Percentiles rank a stretch among this genome's conserved stretches.
These are phyloP conservation scores for Ciconia boyciana DNA, from an alignment of 2,113 vertebrate species.

Conservation along the genomic window DNA sequence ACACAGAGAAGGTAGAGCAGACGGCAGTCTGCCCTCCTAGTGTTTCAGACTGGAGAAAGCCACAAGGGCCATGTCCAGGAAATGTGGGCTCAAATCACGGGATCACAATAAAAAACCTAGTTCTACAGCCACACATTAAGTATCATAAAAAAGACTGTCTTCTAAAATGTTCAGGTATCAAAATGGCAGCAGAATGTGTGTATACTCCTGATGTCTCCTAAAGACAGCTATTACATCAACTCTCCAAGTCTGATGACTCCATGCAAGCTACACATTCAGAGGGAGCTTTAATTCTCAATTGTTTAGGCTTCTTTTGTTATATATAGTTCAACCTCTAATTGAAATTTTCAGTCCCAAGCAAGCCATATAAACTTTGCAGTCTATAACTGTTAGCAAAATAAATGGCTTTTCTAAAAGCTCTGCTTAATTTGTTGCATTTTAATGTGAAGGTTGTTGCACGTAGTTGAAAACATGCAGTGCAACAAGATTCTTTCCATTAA, in stretches of 20 bases:
- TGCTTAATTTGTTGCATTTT: slow-evolving; percentile 39
- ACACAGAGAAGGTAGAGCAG: fast-evolving
- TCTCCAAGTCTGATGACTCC: background rate
- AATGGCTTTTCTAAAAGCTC: slow-evolving; percentile 12
- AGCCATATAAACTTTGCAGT: background rate
- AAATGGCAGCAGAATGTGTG: background rate
- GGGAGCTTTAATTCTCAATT: background rate
- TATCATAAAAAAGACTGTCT: background rate
- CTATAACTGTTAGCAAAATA: slow-evolving; percentile 18
- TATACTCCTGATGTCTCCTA: background rate
- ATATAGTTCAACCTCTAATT: slow-evolving; percentile 24
- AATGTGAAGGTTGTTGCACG: slow-evolving; percentile 4
- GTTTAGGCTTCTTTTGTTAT: background rate
- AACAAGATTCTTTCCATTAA: slow-evolving; percentile 21
- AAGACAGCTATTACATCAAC: background rate
- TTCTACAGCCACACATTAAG: background rate
- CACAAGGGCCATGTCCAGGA: background rate
- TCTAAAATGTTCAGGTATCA: background rate
- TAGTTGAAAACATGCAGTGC: slow-evolving; percentile 26
- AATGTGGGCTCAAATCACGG: background rate
- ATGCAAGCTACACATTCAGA: background rate
- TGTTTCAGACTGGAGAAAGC: background rate
- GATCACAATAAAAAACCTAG: background rate
- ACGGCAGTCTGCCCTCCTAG: background rate
- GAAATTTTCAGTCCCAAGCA: slow-evolving; percentile 37